Conservation (phyloP, 2,888 invertebrate species). For the Andrena bucephala region DNA sequence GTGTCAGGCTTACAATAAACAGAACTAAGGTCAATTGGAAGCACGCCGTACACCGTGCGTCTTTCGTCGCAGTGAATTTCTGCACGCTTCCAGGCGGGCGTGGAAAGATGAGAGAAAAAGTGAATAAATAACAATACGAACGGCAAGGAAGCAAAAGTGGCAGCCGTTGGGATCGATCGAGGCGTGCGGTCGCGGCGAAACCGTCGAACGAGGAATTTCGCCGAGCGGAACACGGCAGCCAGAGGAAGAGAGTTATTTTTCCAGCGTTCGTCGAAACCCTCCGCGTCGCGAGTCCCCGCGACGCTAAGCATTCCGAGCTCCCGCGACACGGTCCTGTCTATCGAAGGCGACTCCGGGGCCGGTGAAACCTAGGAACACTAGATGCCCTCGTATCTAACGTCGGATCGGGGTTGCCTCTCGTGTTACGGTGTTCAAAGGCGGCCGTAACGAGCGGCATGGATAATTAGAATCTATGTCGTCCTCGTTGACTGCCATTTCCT, state of each 20-base stretch:
- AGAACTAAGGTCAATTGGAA: too few relatives aligned
- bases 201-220: slow-evolving; percentile 10
- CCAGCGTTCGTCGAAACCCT: slow-evolving; percentile 26
- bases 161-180: slow-evolving; percentile 34
- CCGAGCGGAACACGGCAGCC: background rate
- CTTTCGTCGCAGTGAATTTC: too few relatives aligned
- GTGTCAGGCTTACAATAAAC: too few relatives aligned
- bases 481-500: slow-evolving; percentile 51
- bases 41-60: too few relatives aligned
- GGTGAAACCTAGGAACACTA: background rate
- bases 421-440: slow-evolving; percentile 3
- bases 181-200: slow-evolving; percentile 33
- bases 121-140: slow-evolving; percentile 36
- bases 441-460: slow-evolving; percentile 42
- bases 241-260: slow-evolving; percentile 13
- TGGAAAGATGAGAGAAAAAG: background rate
- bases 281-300: background rate
- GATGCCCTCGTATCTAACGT: background rate
- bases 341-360: background rate
- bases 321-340: background rate
- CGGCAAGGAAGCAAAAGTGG: slow-evolving; percentile 10
- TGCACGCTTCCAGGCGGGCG: too few relatives aligned
- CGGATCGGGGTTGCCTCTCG: background rate
- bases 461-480: slow-evolving; percentile 41
- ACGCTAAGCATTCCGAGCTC: slow-evolving; percentile 13